Evolutionary conservation across 2,888 invertebrate species (phyloP), one percentile per base, ranked within the genome.

Genomic region (Actias luna): DNA sequence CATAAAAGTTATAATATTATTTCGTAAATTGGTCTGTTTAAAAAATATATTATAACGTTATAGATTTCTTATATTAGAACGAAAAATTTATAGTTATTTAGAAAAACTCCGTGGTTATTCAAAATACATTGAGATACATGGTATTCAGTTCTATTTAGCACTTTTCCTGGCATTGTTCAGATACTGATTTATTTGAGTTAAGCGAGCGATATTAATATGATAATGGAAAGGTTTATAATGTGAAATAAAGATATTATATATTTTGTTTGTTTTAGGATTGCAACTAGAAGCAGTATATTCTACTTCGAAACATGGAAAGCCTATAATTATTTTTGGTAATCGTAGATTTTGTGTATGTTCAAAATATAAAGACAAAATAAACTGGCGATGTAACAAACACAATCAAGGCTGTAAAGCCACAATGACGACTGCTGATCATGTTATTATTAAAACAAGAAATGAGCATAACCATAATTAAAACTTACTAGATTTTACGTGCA

Each of bases 231-330:
- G 16, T 39, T 39, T 39, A 1, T n/a, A 18, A 18, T 42, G n/a
- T 8, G 8, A n/a, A n/a, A n/a, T n/a, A 33, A 33, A 7, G 33
- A 10, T 22, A 18, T 22, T 22, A 8, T 22, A 22, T 1, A 22
- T 0, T 29, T 52, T 55, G 16, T 55, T 42, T 22, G 5, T 55
- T 55, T 55, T n/a, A 55, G 55, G 12, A 55, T 5, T 55, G n/a
- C 18, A 7, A 0, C 29, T 29, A 27, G 55, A 16, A n/a, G 18
- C 55, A 1, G 29, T 55, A 55, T 55, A 29, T 29, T 55, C 55
- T 5, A 55, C 55, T 7, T 55, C 68, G 10, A 61, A 58, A 25
- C 39, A 22, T 29, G 69, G 69, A 4, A 68, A 55, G 18, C 65
- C 67, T 2, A 18, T 63, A 1, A 39, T 70, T 14, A 36, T 57